Conservation (phyloP, 2,888 invertebrate genomes). For the Netelia inedita region DNA sequence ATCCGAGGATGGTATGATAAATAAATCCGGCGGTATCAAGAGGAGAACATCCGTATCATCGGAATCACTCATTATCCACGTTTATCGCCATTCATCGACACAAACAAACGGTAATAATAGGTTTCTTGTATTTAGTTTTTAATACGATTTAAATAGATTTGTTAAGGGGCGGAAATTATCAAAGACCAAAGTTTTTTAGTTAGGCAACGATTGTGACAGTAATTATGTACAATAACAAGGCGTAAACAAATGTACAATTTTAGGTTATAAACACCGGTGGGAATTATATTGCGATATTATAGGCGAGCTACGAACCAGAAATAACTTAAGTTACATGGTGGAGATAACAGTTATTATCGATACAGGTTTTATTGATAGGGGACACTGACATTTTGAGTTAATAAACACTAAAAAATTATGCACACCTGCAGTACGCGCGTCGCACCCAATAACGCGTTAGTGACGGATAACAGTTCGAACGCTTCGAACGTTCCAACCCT, state of each 20-base stretch:
- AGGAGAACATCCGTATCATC: constrained; percentile 94
- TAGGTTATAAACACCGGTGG: neutral
- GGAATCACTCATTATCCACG: constrained; percentile 88
- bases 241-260: constrained; percentile 17
- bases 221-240: neutral
- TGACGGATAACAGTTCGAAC: no score
- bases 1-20: constrained; percentile 87
- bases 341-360: neutral
- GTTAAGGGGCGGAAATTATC: neutral
- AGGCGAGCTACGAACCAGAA: neutral
- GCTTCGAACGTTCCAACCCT: no score
- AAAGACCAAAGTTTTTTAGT: neutral
- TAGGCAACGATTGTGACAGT: neutral
- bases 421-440: neutral
- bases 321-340: neutral
- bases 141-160: neutral
- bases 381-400: neutral
- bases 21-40: constrained; percentile 92
- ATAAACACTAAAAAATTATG: neutral
- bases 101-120: neutral
- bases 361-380: neutral
- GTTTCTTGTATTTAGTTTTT: neutral
- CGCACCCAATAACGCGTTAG: neutral
- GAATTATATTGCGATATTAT: neutral
- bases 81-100: constrained; percentile 45